phyloP scores from a whole-genome alignment of 53 echinoderm and acorn worm genomes.

The Temnopleurus reevesii region DNA sequence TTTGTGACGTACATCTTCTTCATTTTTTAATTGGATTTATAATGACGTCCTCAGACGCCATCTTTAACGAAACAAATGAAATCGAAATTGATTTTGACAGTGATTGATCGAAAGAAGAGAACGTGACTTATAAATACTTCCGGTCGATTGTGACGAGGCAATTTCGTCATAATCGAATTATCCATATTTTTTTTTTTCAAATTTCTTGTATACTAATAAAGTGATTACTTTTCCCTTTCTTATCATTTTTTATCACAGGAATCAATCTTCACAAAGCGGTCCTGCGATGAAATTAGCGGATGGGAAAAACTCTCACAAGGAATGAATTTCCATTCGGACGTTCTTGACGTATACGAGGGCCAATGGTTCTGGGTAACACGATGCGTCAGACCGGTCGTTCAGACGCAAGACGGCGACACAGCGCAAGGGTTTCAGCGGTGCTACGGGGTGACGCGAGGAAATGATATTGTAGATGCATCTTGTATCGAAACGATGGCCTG shows the following conservation, averaged over 20 bases:
- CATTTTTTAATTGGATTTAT: too few relatives aligned
- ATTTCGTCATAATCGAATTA: too few relatives aligned
- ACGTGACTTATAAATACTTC: too few relatives aligned
- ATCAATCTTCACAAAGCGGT: constrained; percentile 27
- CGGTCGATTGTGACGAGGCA: too few relatives aligned
- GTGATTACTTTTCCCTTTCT: background rate
- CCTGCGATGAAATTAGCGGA: constrained; percentile 42
- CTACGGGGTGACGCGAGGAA: background rate
- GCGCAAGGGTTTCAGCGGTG: background rate
- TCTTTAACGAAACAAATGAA: too few relatives aligned
- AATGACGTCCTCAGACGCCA: too few relatives aligned
- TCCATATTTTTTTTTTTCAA: too few relatives aligned
- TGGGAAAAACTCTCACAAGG: constrained; percentile 22
- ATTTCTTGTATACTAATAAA: too few relatives aligned
- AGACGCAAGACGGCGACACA: background rate
- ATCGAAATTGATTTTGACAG: too few relatives aligned
- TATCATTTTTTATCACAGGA: background rate
- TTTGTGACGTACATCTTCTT: too few relatives aligned
- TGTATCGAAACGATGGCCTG: constrained; percentile 41
- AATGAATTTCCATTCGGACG: background rate
- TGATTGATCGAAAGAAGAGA: too few relatives aligned
- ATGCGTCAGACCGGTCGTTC: background rate
- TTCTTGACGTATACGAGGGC: constrained; percentile 24
- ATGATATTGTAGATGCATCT: background rate
- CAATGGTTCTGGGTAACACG: constrained; percentile 58